A percentile compares a stretch with the other conserved stretches of the same genome.
These are phyloP conservation scores for Lithosia quadra DNA, from an alignment of 2,888 invertebrate species.

Conservation along the genomic window DNA sequence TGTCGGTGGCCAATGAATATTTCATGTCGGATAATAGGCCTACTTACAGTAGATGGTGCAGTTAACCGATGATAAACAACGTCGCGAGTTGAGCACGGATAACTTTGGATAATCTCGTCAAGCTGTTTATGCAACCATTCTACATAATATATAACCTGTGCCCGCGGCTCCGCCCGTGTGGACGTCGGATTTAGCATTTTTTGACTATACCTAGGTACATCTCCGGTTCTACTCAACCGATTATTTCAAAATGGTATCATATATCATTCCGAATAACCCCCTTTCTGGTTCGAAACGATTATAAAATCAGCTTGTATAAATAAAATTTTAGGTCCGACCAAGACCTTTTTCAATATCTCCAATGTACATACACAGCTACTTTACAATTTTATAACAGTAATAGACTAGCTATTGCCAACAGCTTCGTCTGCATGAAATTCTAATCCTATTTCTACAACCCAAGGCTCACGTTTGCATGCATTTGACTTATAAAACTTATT, in stretches of 20 bases:
- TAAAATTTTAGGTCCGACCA: no score
- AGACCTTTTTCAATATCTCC: no score
- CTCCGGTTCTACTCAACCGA: no score
- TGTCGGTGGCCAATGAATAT: constrained; percentile 80
- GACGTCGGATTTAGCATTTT: no score
- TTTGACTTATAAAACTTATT: not conserved
- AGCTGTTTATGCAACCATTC: not conserved
- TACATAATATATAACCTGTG: not conserved
- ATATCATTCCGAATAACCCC: no score
- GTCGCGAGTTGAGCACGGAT: constrained; percentile 23
- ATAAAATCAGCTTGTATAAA: no score
- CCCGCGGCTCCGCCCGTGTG: not conserved
- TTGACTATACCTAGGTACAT: no score
- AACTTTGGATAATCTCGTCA: constrained; percentile 47
- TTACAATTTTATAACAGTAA: no score
- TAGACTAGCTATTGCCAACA: no score
- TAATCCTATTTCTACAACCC: not conserved
- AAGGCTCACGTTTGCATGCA: not conserved
- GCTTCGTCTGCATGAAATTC: not conserved
- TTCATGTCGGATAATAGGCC: constrained; percentile 75
- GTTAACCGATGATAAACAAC: constrained; percentile 55
- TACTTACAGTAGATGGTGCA: constrained; percentile 71
- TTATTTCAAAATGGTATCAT: no score
- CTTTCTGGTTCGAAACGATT: no score
- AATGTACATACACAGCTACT: no score